phyloP scores from a whole-genome alignment of 2,113 vertebrate species.

The Plecturocebus donacophilus region DNA sequence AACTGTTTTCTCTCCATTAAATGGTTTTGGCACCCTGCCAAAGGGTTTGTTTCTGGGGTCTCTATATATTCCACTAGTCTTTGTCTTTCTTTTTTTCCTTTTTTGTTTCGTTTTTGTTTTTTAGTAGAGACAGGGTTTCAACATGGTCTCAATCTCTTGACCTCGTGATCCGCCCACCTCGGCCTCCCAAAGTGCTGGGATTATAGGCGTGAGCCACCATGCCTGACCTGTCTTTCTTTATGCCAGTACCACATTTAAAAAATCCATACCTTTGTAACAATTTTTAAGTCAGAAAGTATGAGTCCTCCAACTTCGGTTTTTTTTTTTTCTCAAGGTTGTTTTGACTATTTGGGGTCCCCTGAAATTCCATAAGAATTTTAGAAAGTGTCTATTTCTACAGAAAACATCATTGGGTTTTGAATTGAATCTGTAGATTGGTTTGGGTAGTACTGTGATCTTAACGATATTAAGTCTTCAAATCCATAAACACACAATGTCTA shows the following conservation, averaged over 20 bases:
- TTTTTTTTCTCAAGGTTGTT: not conserved
- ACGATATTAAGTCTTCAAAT: not conserved
- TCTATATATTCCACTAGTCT: not conserved
- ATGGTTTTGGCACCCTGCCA: not conserved
- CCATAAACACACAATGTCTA: not conserved
- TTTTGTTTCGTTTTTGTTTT: too few relatives aligned
- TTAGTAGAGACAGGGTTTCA: too few relatives aligned
- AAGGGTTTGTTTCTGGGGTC: not conserved
- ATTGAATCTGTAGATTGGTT: not conserved
- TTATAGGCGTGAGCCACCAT: too few relatives aligned
- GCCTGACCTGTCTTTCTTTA: not conserved
- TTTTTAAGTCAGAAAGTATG: not conserved
- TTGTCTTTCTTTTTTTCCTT: too few relatives aligned
- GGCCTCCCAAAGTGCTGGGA: too few relatives aligned
- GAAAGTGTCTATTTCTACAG: not conserved
- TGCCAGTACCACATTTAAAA: not conserved
- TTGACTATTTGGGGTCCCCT: not conserved
- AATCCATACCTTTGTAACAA: not conserved
- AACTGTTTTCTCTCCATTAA: not conserved
- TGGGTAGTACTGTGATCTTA: not conserved
- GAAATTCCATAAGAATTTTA: not conserved
- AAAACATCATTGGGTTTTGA: not conserved
- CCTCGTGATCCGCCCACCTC: too few relatives aligned
- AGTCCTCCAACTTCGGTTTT: not conserved
- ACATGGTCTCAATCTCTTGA: too few relatives aligned